Conservation (phyloP, 2,113 vertebrate genomes). For the Stigmatopora nigra region DNA sequence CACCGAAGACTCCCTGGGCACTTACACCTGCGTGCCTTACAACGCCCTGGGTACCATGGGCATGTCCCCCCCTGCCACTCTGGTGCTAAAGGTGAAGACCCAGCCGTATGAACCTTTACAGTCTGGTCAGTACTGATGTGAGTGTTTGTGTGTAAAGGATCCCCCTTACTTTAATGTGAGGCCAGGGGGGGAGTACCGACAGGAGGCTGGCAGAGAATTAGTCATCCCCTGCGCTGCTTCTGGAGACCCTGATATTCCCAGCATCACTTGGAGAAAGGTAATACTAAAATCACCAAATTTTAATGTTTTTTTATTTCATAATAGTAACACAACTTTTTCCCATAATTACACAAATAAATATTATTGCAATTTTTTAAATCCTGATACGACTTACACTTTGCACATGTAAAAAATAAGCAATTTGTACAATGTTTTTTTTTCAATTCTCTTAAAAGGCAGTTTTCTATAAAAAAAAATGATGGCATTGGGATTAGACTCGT, state of each 20-base stretch:
- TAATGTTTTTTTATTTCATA: too few relatives aligned
- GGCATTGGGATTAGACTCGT: too few relatives aligned
- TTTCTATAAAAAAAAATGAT: too few relatives aligned
- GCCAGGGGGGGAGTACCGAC: conserved; percentile 98
- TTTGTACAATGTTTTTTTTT: too few relatives aligned
- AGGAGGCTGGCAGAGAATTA: conserved; percentile 96
- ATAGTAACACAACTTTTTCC: background rate
- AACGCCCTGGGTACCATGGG: conserved; percentile 98
- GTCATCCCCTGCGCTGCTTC: conserved; percentile 96
- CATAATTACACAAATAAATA: too few relatives aligned
- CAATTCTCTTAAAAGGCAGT: too few relatives aligned
- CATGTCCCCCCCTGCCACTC: conserved; percentile 92
- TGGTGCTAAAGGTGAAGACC: conserved; percentile 87
- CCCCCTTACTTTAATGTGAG: conserved; percentile 99
- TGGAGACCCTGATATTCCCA: conserved; percentile 92
- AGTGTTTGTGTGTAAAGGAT: conserved; percentile 69
- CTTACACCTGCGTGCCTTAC: conserved; percentile 99
- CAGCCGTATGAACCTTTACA: background rate
- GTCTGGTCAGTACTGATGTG: background rate
- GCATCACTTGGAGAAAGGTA: conserved; percentile 98
- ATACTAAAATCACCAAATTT: too few relatives aligned
- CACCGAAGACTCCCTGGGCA: conserved; percentile 97
- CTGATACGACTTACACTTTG: too few relatives aligned
- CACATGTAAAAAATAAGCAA: too few relatives aligned
- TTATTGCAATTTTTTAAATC: too few relatives aligned